A percentile compares a stretch with the other conserved stretches of the same genome.
Conservation (phyloP, 1,140 invertebrate species). For the Cephus cinctus region DNA sequence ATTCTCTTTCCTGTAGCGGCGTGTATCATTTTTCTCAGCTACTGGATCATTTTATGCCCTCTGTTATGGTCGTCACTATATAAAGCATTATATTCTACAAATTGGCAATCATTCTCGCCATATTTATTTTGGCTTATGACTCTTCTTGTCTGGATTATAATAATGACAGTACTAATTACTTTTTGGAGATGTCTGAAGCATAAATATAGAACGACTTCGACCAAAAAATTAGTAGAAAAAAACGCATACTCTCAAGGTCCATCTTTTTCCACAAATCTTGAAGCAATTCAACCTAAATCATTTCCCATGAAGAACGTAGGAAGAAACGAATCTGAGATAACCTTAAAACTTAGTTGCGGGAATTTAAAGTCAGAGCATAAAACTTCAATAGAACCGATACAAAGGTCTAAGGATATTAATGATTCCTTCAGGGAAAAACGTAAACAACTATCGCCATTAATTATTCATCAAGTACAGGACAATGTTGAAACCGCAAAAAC, state of each 20-base stretch:
- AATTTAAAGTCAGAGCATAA: too few relatives aligned
- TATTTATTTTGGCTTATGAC: slow-evolving; percentile 36
- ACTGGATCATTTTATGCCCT: slow-evolving; percentile 49
- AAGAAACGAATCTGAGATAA: too few relatives aligned
- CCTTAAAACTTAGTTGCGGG: too few relatives aligned
- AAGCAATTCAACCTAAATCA: slow-evolving; percentile 8
- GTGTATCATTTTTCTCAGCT: slow-evolving; percentile 39
- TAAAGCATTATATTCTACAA: slow-evolving; percentile 4
- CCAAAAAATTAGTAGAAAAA: not conserved
- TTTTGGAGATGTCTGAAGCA: slow-evolving; percentile 27
- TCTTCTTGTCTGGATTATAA: slow-evolving; percentile 40
- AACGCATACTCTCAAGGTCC: too few relatives aligned
- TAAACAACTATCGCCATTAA: slow-evolving; percentile 22
- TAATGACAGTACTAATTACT: slow-evolving; percentile 29
- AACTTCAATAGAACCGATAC: too few relatives aligned
- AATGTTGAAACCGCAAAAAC: slow-evolving; percentile 18
- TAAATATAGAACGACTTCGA: not conserved
- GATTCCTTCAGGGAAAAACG: slow-evolving; percentile 7
- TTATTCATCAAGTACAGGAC: slow-evolving; percentile 23
- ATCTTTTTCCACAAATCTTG: slow-evolving; percentile 1
- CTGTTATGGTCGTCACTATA: slow-evolving; percentile 25
- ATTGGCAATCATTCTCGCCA: slow-evolving; percentile 23
- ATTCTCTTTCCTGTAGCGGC: slow-evolving; percentile 24
- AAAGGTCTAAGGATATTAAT: too few relatives aligned
- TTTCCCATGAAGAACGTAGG: too few relatives aligned